These are phyloP conservation scores for Myiopsitta monachus DNA, from an alignment of 2,113 vertebrate genomes.

Conservation along the genomic window DNA sequence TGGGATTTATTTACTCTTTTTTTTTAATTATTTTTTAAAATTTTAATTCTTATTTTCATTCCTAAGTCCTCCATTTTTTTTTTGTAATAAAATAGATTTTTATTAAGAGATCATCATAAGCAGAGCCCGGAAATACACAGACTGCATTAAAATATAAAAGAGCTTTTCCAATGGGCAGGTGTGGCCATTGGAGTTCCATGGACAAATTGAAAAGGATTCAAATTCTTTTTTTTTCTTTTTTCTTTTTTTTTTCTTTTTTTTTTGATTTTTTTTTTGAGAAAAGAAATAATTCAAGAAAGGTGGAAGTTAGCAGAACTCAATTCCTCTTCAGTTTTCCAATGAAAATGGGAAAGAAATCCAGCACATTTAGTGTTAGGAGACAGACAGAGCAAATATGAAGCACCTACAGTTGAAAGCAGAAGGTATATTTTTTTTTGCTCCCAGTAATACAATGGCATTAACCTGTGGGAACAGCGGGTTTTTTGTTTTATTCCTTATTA, in stretches of 20 bases:
- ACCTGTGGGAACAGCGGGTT: slow-evolving; percentile 59
- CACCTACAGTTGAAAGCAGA: slow-evolving; percentile 77
- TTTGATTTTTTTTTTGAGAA: background rate
- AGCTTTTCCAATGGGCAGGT: slow-evolving; percentile 61
- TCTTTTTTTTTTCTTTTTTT: background rate
- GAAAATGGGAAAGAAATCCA: slow-evolving; percentile 69
- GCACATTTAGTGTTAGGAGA: slow-evolving; percentile 77
- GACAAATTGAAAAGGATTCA: slow-evolving; percentile 61
- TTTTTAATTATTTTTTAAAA: background rate
- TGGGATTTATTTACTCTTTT: slow-evolving; percentile 13
- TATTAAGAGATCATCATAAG: slow-evolving; percentile 77
- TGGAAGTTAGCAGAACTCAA: slow-evolving; percentile 66
- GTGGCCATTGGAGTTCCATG: slow-evolving; percentile 45
- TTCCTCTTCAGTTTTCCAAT: slow-evolving; percentile 67
- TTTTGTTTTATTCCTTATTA: slow-evolving; percentile 7
- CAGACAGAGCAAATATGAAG: slow-evolving; percentile 75
- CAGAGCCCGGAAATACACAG: slow-evolving; percentile 75
- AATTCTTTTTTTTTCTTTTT: slow-evolving; percentile 15
- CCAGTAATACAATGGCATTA: slow-evolving; percentile 69
- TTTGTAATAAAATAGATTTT: slow-evolving; percentile 80
- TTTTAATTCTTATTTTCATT: slow-evolving; percentile 51
- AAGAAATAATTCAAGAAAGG: slow-evolving; percentile 52
- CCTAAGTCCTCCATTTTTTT: slow-evolving; percentile 64
- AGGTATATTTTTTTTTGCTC: slow-evolving; percentile 62
- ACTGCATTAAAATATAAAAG: slow-evolving; percentile 75